A percentile compares a stretch with the other conserved stretches of the same genome.
phyloP scores from a whole-genome alignment of 2,888 invertebrate genomes.

The Agrotis clavis region DNA sequence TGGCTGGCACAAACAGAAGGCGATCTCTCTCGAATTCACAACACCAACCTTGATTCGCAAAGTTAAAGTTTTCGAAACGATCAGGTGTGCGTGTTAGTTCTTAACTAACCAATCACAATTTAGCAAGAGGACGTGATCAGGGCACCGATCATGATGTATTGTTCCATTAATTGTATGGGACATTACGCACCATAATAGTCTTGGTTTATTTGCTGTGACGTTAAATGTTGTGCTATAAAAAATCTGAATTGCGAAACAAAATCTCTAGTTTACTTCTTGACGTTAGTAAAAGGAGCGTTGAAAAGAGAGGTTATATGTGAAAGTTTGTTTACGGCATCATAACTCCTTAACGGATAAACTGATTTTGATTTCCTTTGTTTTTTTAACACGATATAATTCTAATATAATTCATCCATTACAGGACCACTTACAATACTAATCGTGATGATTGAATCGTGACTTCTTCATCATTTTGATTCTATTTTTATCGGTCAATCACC shows the following conservation, averaged over 20 bases:
- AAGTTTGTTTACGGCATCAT: background rate
- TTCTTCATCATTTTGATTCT: background rate
- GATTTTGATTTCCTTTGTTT: background rate
- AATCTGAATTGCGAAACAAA: conserved; percentile 17
- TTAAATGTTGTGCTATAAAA: conserved; percentile 38
- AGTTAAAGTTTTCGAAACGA: conserved; percentile 74
- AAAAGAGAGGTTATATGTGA: background rate
- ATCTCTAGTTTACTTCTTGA: background rate
- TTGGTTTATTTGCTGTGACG: conserved; percentile 30
- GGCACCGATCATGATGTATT: conserved; percentile 72
- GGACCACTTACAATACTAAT: background rate
- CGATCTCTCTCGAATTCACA: conserved; percentile 58
- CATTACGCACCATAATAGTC: conserved; percentile 58
- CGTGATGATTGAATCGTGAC: background rate
- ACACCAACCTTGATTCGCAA: conserved; percentile 67
- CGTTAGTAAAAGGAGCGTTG: background rate
- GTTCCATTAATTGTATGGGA: conserved; percentile 73
- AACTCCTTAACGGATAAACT: background rate
- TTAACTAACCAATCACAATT: conserved; percentile 78
- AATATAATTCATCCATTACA: background rate
- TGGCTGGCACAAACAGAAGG: conserved; percentile 27
- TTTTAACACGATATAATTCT: background rate
- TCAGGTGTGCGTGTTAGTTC: conserved; percentile 68
- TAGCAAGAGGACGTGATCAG: conserved; percentile 82
- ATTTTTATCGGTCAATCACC: background rate